Percentiles rank a stretch among this genome's conserved stretches.
Conservation (phyloP, 1,140 invertebrate species). For the Melitaea cinxia region DNA sequence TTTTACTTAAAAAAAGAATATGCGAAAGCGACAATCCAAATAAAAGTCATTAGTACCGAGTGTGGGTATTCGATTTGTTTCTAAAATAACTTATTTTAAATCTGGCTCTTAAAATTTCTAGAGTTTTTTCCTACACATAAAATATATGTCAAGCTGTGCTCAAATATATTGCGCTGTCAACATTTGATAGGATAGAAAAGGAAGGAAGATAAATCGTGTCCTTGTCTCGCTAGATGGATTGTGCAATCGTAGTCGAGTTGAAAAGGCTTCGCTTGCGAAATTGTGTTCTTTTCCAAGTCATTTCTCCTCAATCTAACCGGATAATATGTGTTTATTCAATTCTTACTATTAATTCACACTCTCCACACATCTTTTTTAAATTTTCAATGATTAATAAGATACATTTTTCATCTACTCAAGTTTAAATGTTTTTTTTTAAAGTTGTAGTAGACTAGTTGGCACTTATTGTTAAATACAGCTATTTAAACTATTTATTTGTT, state of each 20-base stretch:
- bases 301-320: not conserved
- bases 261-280: not conserved
- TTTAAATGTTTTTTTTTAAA: no score
- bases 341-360: no score
- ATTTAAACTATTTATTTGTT: no score
- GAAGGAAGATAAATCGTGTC: conserved; percentile 47
- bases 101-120: not conserved
- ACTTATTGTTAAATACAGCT: no score
- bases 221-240: conserved; percentile 24
- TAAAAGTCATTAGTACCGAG: no score
- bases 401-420: no score
- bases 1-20: not conserved
- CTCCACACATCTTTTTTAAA: no score
- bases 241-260: conserved; percentile 6
- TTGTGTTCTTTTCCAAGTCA: conserved; percentile 5
- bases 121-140: conserved; percentile 5
- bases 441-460: no score
- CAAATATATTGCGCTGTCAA: conserved; percentile 44
- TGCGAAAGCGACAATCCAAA: not conserved
- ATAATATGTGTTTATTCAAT: not conserved
- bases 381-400: no score
- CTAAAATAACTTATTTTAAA: conserved; percentile 3
- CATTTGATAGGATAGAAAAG: conserved; percentile 43
- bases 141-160: conserved; percentile 8
- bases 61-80: no score